Conservation (phyloP, 2,113 vertebrate species). For the Rhea pennata region DNA sequence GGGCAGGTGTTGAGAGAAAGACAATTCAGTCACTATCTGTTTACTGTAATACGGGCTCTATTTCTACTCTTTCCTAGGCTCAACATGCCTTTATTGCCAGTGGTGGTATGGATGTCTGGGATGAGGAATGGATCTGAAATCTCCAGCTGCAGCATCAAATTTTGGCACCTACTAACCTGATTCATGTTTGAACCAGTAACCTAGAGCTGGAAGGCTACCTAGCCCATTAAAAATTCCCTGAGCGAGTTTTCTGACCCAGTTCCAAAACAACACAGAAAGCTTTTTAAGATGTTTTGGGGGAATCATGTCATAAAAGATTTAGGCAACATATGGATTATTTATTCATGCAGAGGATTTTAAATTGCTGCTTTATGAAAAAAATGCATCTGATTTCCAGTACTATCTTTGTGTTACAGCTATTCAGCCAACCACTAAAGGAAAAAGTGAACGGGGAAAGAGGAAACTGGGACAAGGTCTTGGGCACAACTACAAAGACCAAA, state of each 20-base stretch:
- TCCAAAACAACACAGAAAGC: conserved; percentile 59
- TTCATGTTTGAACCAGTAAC: conserved; percentile 57
- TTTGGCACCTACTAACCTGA: conserved; percentile 45
- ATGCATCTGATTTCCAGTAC: background rate
- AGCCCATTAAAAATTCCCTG: conserved; percentile 58
- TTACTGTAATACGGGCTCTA: background rate
- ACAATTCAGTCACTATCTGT: background rate
- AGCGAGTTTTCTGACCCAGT: conserved; percentile 47
- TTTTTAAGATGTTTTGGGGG: conserved; percentile 32
- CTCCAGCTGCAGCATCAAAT: background rate
- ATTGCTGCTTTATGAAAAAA: conserved; percentile 27
- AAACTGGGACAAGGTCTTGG: conserved; percentile 15
- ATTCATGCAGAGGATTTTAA: background rate
- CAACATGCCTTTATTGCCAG: accelerated
- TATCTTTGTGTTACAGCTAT: background rate
- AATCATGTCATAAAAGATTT: conserved; percentile 63
- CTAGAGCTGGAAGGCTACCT: conserved; percentile 33
- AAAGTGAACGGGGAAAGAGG: background rate
- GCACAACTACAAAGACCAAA: background rate
- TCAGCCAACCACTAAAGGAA: background rate
- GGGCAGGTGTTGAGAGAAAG: background rate
- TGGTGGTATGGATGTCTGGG: background rate
- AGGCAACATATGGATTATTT: conserved; percentile 67
- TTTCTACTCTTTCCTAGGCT: background rate
- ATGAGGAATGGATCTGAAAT: background rate